A percentile compares a stretch with the other conserved stretches of the same genome.
Evolutionary conservation across 2,888 invertebrate genomes (phyloP).

Genomic region (Thereva nobilitata): DNA sequence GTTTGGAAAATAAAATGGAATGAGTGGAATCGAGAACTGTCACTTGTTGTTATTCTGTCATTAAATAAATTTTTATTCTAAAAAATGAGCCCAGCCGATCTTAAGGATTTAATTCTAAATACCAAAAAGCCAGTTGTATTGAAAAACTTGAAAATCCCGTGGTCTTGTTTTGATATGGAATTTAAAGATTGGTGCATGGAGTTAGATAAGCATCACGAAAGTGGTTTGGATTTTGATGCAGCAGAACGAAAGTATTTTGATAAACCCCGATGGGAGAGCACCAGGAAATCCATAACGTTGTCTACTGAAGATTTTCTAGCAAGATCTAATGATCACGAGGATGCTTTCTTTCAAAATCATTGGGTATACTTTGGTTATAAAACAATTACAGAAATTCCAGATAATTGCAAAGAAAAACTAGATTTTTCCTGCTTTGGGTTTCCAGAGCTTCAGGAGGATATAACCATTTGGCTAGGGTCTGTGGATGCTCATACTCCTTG

Average conservation of each 20-base stretch:
- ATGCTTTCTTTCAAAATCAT: constrained; percentile 48
- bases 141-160: constrained; percentile 47
- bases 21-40: no score
- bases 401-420: constrained; percentile 57
- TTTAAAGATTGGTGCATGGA: constrained; percentile 50
- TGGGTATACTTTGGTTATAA: constrained; percentile 54
- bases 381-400: constrained; percentile 48
- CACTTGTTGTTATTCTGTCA: no score
- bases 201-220: constrained; percentile 37
- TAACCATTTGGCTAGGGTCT: constrained; percentile 88
- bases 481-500: constrained; percentile 89
- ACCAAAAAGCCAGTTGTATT: constrained; percentile 51
- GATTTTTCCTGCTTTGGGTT: constrained; percentile 76
- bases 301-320: constrained; percentile 66
- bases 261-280: constrained; percentile 80
- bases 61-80: no score
- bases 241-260: constrained; percentile 49
- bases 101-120: constrained; percentile 52
- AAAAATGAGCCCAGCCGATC: neutral
- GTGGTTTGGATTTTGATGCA: constrained; percentile 46
- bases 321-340: neutral
- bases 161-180: constrained; percentile 50
- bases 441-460: constrained; percentile 66
- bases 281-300: constrained; percentile 64
- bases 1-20: no score